Conservation (phyloP, 2,888 invertebrate species). For the Cylloceria caligata region DNA sequence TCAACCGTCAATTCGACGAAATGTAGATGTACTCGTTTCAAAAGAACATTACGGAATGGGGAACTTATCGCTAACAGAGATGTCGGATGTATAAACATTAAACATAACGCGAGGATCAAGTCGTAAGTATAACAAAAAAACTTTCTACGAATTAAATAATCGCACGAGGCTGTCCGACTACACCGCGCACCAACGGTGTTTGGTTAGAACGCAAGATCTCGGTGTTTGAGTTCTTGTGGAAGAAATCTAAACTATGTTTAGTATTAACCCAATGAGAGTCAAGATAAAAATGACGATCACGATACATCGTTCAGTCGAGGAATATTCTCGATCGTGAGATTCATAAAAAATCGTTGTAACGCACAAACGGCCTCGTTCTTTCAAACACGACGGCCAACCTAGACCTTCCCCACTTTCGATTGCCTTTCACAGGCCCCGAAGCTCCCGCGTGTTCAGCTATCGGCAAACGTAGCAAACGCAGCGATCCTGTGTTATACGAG, state of each 20-base stretch:
- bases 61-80: constrained; percentile 50
- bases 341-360: constrained; percentile 9
- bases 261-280: not conserved
- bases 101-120: constrained; percentile 30
- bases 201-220: constrained; percentile 1
- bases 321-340: not conserved
- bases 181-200: not conserved
- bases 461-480: not conserved
- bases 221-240: not conserved
- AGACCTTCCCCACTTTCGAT: constrained; percentile 65
- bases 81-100: constrained; percentile 54
- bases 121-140: not conserved
- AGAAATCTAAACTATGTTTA: constrained; percentile 6
- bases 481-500: not conserved
- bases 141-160: constrained; percentile 37
- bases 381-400: constrained; percentile 40
- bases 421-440: constrained; percentile 39
- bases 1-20: not conserved
- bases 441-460: constrained; percentile 16
- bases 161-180: not conserved
- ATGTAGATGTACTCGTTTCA: not conserved
- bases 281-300: constrained; percentile 9
- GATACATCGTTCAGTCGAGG: too few species aligned
- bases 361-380: not conserved
- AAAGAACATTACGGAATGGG: not conserved